phyloP scores from a whole-genome alignment of 1,140 invertebrate species.

The Pentalonia nigronervosa region DNA sequence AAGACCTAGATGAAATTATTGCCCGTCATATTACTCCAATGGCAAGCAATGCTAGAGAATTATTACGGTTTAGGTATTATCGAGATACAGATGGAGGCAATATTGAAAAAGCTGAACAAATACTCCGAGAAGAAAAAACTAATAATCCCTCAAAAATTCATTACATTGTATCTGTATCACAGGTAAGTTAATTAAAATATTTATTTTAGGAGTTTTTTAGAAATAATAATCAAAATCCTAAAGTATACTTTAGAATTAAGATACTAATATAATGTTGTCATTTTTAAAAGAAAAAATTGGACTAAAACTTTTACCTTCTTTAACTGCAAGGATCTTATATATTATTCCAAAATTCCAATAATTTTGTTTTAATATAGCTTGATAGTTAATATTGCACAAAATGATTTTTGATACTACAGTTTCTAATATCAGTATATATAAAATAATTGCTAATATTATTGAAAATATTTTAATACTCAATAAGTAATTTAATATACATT shows the following conservation, averaged over 20 bases:
- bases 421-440: too few relatives aligned
- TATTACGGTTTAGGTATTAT: conserved; percentile 92
- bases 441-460: too few relatives aligned
- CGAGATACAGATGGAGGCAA: conserved; percentile 75
- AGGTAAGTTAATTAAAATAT: conserved; percentile 64
- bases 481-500: too few relatives aligned
- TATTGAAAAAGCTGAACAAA: conserved; percentile 86
- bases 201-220: background rate
- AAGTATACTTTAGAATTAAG: background rate
- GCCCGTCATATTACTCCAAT: conserved; percentile 95
- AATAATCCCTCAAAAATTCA: conserved; percentile 89
- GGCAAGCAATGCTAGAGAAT: conserved; percentile 89
- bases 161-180: conserved; percentile 86
- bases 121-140: conserved; percentile 84
- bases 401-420: too few relatives aligned
- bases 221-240: background rate
- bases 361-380: too few relatives aligned
- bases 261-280: too few relatives aligned
- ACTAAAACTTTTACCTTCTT: too few relatives aligned
- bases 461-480: too few relatives aligned
- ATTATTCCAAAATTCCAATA: too few relatives aligned
- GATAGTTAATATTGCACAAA: too few relatives aligned
- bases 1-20: conserved; percentile 99
- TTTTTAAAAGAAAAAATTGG: too few relatives aligned
- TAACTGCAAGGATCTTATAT: too few relatives aligned